These are phyloP conservation scores for Pachypsylla venusta DNA, from an alignment of 1,140 invertebrate genomes.

Conservation along the genomic window DNA sequence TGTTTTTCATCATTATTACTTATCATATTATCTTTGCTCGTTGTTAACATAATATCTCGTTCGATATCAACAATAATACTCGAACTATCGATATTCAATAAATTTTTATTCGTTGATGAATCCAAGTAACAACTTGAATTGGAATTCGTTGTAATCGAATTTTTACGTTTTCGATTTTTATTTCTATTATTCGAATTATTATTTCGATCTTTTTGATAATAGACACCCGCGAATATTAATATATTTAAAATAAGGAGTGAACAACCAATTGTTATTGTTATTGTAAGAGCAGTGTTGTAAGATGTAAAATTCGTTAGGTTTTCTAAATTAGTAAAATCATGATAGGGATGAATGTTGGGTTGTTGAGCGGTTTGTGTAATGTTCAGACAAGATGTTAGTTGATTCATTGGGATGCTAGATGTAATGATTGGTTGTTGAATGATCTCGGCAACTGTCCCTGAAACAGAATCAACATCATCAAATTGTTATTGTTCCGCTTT, in stretches of 20 bases:
- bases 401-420: constrained; percentile 32
- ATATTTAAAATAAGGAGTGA: constrained; percentile 62
- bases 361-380: constrained; percentile 20
- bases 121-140: not conserved
- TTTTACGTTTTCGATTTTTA: constrained; percentile 36
- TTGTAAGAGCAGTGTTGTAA: constrained; percentile 65
- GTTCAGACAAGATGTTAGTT: constrained; percentile 33
- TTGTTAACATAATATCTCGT: constrained; percentile 9
- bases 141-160: not conserved
- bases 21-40: no score
- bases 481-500: no score
- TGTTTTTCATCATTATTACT: not conserved
- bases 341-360: constrained; percentile 35
- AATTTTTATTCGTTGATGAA: not conserved
- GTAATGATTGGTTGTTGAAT: constrained; percentile 36
- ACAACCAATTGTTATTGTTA: constrained; percentile 79
- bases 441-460: constrained; percentile 23
- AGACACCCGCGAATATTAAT: constrained; percentile 83
- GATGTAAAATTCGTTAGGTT: constrained; percentile 56
- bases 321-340: constrained; percentile 37
- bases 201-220: constrained; percentile 69
- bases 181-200: constrained; percentile 31
- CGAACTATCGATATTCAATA: not conserved
- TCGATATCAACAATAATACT: constrained; percentile 17
- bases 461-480: no score